Conservation (phyloP, 2,888 invertebrate genomes). For the Drosophila rubida region DNA sequence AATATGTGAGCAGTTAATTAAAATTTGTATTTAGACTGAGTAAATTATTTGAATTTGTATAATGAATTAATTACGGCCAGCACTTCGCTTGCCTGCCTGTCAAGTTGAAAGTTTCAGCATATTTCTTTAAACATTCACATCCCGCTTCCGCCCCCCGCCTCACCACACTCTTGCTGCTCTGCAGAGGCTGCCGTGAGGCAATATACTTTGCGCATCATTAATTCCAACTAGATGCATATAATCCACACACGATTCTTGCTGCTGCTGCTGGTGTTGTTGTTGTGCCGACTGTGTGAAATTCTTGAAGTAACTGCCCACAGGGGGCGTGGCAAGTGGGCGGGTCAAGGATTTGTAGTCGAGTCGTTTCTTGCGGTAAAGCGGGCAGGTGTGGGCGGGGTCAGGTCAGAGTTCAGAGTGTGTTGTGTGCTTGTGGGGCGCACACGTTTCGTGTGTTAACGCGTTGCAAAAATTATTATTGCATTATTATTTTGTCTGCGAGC, state of each 20-base stretch:
- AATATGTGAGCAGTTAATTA: too few species aligned
- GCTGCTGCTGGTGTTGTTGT: neutral
- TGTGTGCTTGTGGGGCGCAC: slow-evolving; percentile 45
- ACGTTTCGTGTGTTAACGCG: slow-evolving; percentile 79
- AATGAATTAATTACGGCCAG: too few species aligned
- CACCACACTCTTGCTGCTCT: neutral
- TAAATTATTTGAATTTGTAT: too few species aligned
- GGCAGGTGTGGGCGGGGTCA: neutral
- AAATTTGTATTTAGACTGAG: too few species aligned
- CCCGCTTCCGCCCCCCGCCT: neutral
- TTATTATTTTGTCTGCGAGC: slow-evolving; percentile 79
- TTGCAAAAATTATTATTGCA: slow-evolving; percentile 82
- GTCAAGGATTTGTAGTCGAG: neutral
- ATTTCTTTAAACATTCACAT: neutral
- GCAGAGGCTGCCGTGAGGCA: neutral
- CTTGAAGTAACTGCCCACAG: slow-evolving; percentile 18
- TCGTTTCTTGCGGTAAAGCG: neutral
- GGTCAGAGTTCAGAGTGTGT: slow-evolving; percentile 20
- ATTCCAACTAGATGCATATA: slow-evolving; percentile 56
- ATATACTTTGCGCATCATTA: slow-evolving; percentile 64
- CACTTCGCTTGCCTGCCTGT: too few species aligned
- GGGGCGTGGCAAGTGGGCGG: neutral
- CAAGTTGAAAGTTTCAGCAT: neutral
- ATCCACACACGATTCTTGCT: slow-evolving; percentile 45
- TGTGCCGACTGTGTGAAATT: slow-evolving; percentile 24